Percentiles rank a stretch among this genome's conserved stretches.
Evolutionary conservation across 2,888 invertebrate genomes (phyloP).

Genomic region (Lottia gigantea): DNA sequence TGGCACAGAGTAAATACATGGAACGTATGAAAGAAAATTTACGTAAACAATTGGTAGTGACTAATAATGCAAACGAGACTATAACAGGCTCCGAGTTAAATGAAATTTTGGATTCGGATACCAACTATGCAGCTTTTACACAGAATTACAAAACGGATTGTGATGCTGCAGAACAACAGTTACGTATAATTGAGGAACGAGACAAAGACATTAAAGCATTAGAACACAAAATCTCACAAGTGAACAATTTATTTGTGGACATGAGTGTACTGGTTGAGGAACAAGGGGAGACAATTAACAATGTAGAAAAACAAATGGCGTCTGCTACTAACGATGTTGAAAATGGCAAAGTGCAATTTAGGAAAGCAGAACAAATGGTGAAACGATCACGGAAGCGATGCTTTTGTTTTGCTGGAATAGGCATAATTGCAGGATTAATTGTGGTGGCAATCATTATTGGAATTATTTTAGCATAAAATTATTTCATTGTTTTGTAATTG

Average conservation of each 20-base stretch:
- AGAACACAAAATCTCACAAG: slow-evolving; percentile 52
- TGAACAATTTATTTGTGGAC: slow-evolving; percentile 53
- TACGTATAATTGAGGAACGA: slow-evolving; percentile 48
- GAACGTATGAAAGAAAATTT: slow-evolving; percentile 50
- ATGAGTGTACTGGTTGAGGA: slow-evolving; percentile 48
- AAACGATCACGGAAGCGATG: slow-evolving; percentile 43
- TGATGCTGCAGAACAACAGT: slow-evolving; percentile 45
- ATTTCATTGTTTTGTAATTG: no score
- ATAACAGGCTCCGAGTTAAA: slow-evolving; percentile 31
- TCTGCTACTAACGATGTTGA: slow-evolving; percentile 40
- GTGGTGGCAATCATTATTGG: slow-evolving; percentile 38
- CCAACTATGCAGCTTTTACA: slow-evolving; percentile 41
- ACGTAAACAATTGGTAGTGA: slow-evolving; percentile 43
- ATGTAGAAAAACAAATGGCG: slow-evolving; percentile 46
- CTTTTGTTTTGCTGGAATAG: slow-evolving; percentile 39
- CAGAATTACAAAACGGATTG: slow-evolving; percentile 49
- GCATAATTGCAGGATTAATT: slow-evolving; percentile 41
- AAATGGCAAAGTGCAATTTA: slow-evolving; percentile 40
- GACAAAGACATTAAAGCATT: slow-evolving; percentile 50
- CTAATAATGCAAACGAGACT: slow-evolving; percentile 35
- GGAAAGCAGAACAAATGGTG: slow-evolving; percentile 36
- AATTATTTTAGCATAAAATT: neutral
- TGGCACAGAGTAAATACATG: slow-evolving; percentile 51
- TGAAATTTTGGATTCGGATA: slow-evolving; percentile 30
- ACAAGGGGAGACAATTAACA: slow-evolving; percentile 55